Evolutionary conservation across 2,888 invertebrate genomes (phyloP), one percentile per base, ranked within the genome.

Genomic region (Synanthedon myopaeformis): DNA sequence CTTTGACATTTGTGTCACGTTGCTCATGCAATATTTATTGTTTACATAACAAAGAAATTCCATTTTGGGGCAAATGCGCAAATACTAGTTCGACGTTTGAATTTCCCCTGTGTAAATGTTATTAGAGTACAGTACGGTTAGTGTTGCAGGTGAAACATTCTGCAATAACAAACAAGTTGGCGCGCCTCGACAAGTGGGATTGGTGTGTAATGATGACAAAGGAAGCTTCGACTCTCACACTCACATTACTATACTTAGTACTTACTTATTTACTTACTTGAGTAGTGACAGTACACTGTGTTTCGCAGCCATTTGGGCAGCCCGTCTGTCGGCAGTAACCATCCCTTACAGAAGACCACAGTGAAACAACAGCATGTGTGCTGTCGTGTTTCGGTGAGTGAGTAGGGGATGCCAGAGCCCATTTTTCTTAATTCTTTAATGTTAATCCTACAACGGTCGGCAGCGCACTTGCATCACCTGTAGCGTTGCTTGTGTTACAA

Each of bases 41-140:
- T 76, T 72, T 70, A 63, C 70, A 74, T 74, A 72, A 81, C 79
- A 84, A 82, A 82, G 79, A 82, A 82, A 82, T 82, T 81, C 80
- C 75, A 81, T 84, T 79, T 82, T 78, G 72, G 81, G 76, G 72
- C 73, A 79, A 82, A 82, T 70, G 77, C 74, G 76, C 82, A 81
- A 83, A 82, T 82, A 45, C 45, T 54, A 84, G 82, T 85, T 84
- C 79, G 83, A 83, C 76, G 78, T 83, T 81, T 79, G 83, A 79
- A 84, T 84, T 84, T 85, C 82, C 82, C 84, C 62, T 79, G 84
- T 81, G 84, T 82, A 84, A 84, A 84, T 83, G 79, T 84, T 84
- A 80, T 82, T 81, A 80, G 76, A 74, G 74, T 68, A 67, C 72
- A 23, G 74, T 72, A 67, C 49, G 51, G 65, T 68, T 23, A 72